Evolutionary conservation across 1,140 invertebrate species (phyloP).

Genomic region (Alviniconcha marisindica): DNA sequence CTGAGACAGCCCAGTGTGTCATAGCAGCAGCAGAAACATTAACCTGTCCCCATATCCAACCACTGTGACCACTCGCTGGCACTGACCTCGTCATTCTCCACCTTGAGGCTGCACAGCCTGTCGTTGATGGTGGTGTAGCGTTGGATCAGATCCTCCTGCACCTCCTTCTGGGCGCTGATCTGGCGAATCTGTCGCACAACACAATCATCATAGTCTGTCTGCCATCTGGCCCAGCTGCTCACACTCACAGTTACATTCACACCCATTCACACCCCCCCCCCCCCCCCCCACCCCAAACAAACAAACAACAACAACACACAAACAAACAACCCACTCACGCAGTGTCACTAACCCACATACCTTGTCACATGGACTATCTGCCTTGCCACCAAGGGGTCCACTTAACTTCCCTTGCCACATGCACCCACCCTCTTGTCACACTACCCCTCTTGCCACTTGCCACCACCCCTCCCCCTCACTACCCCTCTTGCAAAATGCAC

Average conservation of each 20-base stretch:
- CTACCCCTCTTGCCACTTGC: no score
- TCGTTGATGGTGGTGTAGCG: slow-evolving; percentile 88
- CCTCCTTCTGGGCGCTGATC: slow-evolving; percentile 77
- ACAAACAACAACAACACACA: slow-evolving; percentile 6
- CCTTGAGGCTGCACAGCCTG: slow-evolving; percentile 86
- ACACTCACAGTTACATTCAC: background rate
- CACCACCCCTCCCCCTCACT: no score
- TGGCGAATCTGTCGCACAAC: slow-evolving; percentile 70
- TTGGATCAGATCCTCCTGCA: slow-evolving; percentile 89
- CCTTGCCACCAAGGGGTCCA: no score
- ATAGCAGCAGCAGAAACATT: no score
- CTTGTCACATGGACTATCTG: background rate
- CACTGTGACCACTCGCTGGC: no score
- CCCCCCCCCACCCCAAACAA: background rate
- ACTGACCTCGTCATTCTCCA: slow-evolving; percentile 92
- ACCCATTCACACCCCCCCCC: background rate
- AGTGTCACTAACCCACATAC: background rate
- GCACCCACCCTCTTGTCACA: no score
- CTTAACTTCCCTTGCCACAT: no score
- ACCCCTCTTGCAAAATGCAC: no score
- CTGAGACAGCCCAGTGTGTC: no score
- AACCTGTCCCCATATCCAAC: no score
- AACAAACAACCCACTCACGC: background rate
- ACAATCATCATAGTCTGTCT: background rate
- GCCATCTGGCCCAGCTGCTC: no score